A percentile compares a stretch with the other conserved stretches of the same genome.
These are phyloP conservation scores for Catostylus mosaicus DNA, from an alignment of 30 jellyfish, hydroid and myxozoan genomes.

Conservation along the genomic window DNA sequence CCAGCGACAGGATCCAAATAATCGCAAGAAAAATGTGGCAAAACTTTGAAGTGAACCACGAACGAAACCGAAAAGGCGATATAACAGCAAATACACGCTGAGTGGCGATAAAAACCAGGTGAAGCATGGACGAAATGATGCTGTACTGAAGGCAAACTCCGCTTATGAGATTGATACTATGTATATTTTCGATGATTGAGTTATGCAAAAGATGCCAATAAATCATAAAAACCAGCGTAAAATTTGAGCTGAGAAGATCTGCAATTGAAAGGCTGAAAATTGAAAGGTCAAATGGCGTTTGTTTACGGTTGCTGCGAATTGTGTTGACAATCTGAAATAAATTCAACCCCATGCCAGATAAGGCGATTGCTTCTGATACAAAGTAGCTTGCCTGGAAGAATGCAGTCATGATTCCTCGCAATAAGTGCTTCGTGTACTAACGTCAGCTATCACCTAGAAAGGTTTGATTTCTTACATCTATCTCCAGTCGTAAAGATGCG, in stretches of 20 bases:
- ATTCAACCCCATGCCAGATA: slow-evolving; percentile 4
- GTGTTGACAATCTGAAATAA: slow-evolving; percentile 8
- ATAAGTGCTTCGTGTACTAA: no score
- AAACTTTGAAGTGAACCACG: background rate
- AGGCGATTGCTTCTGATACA: slow-evolving; percentile 14
- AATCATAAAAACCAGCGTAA: background rate
- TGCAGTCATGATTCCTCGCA: background rate
- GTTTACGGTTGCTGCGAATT: background rate
- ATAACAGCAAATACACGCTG: slow-evolving; percentile 5
- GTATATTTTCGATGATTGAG: background rate
- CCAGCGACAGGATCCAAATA: slow-evolving; percentile 5
- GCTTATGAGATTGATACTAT: background rate
- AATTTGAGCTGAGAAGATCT: slow-evolving; percentile 20
- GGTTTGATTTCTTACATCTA: no score
- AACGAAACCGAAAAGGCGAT: slow-evolving; percentile 4
- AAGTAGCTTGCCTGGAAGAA: slow-evolving; percentile 34
- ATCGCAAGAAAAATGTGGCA: background rate
- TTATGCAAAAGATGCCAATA: slow-evolving; percentile 18
- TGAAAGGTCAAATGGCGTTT: slow-evolving; percentile 9
- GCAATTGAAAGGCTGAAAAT: slow-evolving; percentile 32
- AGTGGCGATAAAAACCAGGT: background rate
- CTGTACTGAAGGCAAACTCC: background rate
- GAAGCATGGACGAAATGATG: slow-evolving; percentile 7
- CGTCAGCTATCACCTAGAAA: no score
- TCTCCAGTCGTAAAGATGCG: no score